Percentiles rank a stretch among this genome's conserved stretches.
phyloP scores from a whole-genome alignment of 2,797 vertebrate species.

The Podarcis lilfordi region DNA sequence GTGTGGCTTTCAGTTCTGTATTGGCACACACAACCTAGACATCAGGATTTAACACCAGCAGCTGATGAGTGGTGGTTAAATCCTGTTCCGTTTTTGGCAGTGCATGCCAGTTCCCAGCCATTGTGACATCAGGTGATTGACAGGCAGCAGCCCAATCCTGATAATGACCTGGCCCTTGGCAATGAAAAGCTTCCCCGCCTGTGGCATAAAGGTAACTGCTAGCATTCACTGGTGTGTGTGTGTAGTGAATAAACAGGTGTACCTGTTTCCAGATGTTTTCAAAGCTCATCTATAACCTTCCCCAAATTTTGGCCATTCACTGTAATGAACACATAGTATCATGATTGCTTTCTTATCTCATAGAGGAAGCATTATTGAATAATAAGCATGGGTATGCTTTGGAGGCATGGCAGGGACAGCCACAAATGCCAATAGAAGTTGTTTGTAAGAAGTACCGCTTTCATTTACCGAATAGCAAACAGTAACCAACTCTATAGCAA shows the following conservation, averaged over 20 bases:
- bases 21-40: too few species aligned
- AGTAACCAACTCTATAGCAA: neutral
- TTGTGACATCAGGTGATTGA: too few species aligned
- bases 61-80: too few species aligned
- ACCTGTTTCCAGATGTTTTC: neutral
- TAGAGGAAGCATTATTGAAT: neutral
- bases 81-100: too few species aligned
- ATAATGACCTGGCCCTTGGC: too few species aligned
- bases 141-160: too few species aligned
- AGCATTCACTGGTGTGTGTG: neutral
- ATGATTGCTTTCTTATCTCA: neutral
- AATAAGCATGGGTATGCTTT: too few species aligned
- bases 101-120: too few species aligned
- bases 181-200: too few species aligned
- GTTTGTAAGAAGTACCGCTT: neutral
- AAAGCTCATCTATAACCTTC: neutral
- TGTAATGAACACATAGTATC: neutral
- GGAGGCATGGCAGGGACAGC: neutral
- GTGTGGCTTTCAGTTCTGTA: too few species aligned
- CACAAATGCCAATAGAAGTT: constrained; percentile 7
- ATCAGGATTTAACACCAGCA: too few species aligned
- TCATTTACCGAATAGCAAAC: constrained; percentile 12
- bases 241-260: neutral
- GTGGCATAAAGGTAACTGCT: too few species aligned
- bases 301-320: neutral